These are phyloP conservation scores for Poeciliopsis turrubarensis DNA, from an alignment of 2,113 vertebrate genomes.

Conservation along the genomic window DNA sequence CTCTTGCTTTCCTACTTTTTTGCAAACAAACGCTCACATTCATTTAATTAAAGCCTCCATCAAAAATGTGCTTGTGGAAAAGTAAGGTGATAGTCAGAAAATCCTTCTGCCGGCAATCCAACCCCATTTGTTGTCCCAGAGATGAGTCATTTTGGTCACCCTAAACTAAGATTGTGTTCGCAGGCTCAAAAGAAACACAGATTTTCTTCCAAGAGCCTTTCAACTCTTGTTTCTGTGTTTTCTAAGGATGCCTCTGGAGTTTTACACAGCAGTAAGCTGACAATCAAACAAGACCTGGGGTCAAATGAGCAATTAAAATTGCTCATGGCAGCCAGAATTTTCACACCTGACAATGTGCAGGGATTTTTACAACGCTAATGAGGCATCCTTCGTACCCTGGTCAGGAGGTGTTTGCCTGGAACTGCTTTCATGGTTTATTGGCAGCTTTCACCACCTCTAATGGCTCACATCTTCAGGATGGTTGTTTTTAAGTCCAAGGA, in stretches of 20 bases:
- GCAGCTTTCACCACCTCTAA: constrained; percentile 29
- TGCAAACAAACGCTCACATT: constrained; percentile 63
- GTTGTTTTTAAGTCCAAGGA: constrained; percentile 14
- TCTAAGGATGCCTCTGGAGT: constrained; percentile 22
- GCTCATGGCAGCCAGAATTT: constrained; percentile 26
- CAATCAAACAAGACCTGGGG: constrained; percentile 35
- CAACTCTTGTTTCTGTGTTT: constrained; percentile 28
- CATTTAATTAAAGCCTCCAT: constrained; percentile 68
- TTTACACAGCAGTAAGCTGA: constrained; percentile 44
- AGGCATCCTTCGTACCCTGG: constrained; percentile 28
- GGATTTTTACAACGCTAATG: constrained; percentile 40
- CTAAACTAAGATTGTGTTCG: constrained; percentile 49
- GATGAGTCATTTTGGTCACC: constrained; percentile 35
- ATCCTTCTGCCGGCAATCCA: constrained; percentile 59
- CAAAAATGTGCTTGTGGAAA: constrained; percentile 66
- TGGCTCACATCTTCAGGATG: constrained; percentile 30
- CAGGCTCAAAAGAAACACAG: constrained; percentile 46
- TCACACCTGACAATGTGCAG: constrained; percentile 33
- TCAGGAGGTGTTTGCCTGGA: constrained; percentile 23
- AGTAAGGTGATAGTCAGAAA: constrained; percentile 66
- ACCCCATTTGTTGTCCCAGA: constrained; percentile 55
- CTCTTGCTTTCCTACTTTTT: constrained; percentile 51
- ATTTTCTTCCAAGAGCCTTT: constrained; percentile 53
- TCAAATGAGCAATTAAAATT: constrained; percentile 47
- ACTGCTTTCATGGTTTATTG: constrained; percentile 36